phyloP scores from a whole-genome alignment of 2,888 invertebrate species.

The Lagria hirta region DNA sequence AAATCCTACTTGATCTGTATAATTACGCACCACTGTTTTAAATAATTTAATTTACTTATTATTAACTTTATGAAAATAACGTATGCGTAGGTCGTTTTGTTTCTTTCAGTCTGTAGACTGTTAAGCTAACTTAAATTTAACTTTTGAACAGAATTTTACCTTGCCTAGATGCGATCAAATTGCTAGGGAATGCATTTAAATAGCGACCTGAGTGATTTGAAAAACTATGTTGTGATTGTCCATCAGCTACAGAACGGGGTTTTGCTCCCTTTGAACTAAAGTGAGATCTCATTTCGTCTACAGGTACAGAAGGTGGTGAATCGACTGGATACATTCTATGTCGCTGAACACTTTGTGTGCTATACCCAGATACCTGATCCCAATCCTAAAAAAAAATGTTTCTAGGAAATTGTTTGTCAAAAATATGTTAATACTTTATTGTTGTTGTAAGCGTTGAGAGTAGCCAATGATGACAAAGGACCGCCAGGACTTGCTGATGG shows the following conservation, averaged over 20 bases:
- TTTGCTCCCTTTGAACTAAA: slow-evolving; percentile 69
- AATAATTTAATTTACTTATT: no score
- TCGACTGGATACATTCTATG: slow-evolving; percentile 80
- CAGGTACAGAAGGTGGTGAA: slow-evolving; percentile 58
- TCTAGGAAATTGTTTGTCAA: no score
- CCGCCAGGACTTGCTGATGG: slow-evolving; percentile 78
- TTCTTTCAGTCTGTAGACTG: no score
- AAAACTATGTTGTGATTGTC: slow-evolving; percentile 87
- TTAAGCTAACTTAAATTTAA: no score
- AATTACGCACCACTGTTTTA: no score
- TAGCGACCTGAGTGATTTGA: slow-evolving; percentile 80
- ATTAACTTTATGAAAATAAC: no score
- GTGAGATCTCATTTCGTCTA: slow-evolving; percentile 72
- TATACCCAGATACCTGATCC: slow-evolving; percentile 89
- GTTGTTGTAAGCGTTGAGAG: slow-evolving; percentile 80
- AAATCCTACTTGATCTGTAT: no score
- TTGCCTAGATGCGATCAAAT: slow-evolving; percentile 74
- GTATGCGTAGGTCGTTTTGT: no score
- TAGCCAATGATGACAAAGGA: slow-evolving; percentile 79
- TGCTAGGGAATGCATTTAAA: slow-evolving; percentile 67
- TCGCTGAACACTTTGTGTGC: slow-evolving; percentile 85
- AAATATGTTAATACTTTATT: slow-evolving; percentile 73
- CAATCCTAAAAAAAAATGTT: slow-evolving; percentile 71
- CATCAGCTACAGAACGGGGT: slow-evolving; percentile 78
- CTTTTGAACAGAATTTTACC: no score